Conservation (phyloP, 2,113 vertebrate genomes). For the Sinocyclocheilus maitianheensis region DNA sequence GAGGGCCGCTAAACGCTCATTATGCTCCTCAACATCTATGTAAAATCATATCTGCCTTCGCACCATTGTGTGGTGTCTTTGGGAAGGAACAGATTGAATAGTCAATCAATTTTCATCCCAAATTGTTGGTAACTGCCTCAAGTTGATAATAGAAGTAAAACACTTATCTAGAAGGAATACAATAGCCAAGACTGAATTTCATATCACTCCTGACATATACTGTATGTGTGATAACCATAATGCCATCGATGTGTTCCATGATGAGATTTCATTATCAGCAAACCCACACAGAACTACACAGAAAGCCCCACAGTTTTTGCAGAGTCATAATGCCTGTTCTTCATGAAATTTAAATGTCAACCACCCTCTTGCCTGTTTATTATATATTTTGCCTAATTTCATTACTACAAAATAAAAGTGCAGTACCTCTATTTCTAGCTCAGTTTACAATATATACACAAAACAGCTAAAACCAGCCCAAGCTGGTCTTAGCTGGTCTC, state of each 20-base stretch:
- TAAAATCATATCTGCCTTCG: conserved; percentile 26
- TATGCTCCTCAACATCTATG: conserved; percentile 31
- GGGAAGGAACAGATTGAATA: conserved; percentile 5
- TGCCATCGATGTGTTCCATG: conserved; percentile 18
- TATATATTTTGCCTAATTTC: neutral
- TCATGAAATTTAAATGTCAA: neutral
- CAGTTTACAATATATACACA: neutral
- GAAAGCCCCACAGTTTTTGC: neutral
- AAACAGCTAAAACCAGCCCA: neutral
- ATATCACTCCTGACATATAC: neutral
- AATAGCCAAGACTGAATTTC: conserved; percentile 21
- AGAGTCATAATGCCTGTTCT: neutral
- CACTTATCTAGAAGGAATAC: neutral
- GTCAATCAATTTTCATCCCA: conserved; percentile 25
- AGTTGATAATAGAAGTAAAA: conserved; percentile 3
- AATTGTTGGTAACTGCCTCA: neutral
- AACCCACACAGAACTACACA: neutral
- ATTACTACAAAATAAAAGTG: neutral
- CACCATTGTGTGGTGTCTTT: conserved; percentile 39
- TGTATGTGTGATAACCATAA: conserved; percentile 1
- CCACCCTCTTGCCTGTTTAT: neutral
- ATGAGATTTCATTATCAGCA: neutral
- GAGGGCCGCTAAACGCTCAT: conserved; percentile 43
- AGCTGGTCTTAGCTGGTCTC: neutral
- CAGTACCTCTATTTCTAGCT: neutral